Percentiles rank a stretch among this genome's conserved stretches.
phyloP scores from a whole-genome alignment of 2,888 invertebrate species.

The Homarus gammarus region DNA sequence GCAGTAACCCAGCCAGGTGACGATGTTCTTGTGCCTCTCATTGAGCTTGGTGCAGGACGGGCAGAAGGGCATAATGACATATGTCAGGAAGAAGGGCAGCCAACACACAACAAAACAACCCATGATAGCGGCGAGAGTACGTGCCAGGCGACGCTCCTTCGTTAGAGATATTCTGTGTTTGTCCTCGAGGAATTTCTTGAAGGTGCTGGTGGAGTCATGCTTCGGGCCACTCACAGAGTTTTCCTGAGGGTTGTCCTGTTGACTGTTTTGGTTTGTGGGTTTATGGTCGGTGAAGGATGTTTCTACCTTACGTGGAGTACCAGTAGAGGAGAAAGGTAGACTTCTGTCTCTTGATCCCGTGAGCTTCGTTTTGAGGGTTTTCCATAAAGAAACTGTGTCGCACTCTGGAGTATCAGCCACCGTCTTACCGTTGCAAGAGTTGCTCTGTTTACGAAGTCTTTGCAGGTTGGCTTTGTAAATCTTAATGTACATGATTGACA shows the following conservation, averaged over 20 bases:
- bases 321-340: background rate
- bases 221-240: constrained; percentile 63
- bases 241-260: too few species aligned
- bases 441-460: constrained; percentile 90
- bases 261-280: too few species aligned
- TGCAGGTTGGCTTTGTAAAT: constrained; percentile 95
- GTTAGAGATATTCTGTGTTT: constrained; percentile 87
- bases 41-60: constrained; percentile 87
- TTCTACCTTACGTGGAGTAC: background rate
- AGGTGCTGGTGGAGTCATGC: constrained; percentile 72
- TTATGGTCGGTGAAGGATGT: background rate
- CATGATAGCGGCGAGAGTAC: constrained; percentile 97
- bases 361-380: too few species aligned
- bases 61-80: constrained; percentile 94
- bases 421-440: too few species aligned
- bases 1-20: constrained; percentile 95
- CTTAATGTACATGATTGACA: constrained; percentile 90
- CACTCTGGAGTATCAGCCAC: constrained; percentile 87
- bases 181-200: constrained; percentile 80
- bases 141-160: constrained; percentile 94
- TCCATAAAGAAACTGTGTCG: too few species aligned
- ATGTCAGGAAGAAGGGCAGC: constrained; percentile 98
- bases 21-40: constrained; percentile 89
- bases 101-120: constrained; percentile 98
- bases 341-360: too few species aligned